Conservation (phyloP, 2,113 vertebrate species). For the Danionella cerebrum region DNA sequence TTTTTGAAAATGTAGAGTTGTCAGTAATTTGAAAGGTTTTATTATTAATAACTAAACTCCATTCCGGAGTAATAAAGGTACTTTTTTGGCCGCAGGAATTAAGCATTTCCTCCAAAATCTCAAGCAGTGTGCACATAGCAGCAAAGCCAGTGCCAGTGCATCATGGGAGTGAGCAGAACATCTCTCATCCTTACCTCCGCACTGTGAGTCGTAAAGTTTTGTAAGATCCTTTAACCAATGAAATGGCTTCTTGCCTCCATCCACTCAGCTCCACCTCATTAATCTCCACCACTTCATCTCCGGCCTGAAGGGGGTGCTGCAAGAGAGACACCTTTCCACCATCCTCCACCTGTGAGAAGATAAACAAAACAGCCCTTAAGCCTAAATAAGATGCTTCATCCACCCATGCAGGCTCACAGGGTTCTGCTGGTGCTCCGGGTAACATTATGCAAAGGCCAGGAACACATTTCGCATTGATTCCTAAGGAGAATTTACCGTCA, state of each 20-base stretch:
- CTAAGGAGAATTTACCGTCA: too few relatives aligned
- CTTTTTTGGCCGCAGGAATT: too few relatives aligned
- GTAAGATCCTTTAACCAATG: conserved; percentile 86
- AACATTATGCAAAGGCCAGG: too few relatives aligned
- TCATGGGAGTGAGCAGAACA: neutral
- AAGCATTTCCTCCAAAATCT: neutral
- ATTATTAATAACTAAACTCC: too few relatives aligned
- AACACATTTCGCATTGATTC: too few relatives aligned
- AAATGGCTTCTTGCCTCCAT: conserved; percentile 81
- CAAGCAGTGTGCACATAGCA: neutral
- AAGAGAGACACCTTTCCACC: conserved; percentile 75
- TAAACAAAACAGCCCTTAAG: conserved; percentile 7
- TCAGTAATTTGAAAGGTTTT: too few relatives aligned
- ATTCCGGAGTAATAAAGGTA: too few relatives aligned
- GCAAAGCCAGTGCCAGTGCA: neutral
- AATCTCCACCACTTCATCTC: conserved; percentile 82
- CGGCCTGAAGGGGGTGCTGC: conserved; percentile 69
- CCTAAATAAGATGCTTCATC: too few relatives aligned
- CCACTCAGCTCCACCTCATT: conserved; percentile 81
- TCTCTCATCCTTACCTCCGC: conserved; percentile 70
- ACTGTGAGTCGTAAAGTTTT: conserved; percentile 79
- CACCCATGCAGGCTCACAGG: too few relatives aligned
- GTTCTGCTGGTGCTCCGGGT: too few relatives aligned
- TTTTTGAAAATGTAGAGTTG: too few relatives aligned
- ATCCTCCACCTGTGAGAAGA: conserved; percentile 72